A percentile compares a stretch with the other conserved stretches of the same genome.
Evolutionary conservation across 1,140 invertebrate species (phyloP).

Genomic region (Parapsyche elsis): DNA sequence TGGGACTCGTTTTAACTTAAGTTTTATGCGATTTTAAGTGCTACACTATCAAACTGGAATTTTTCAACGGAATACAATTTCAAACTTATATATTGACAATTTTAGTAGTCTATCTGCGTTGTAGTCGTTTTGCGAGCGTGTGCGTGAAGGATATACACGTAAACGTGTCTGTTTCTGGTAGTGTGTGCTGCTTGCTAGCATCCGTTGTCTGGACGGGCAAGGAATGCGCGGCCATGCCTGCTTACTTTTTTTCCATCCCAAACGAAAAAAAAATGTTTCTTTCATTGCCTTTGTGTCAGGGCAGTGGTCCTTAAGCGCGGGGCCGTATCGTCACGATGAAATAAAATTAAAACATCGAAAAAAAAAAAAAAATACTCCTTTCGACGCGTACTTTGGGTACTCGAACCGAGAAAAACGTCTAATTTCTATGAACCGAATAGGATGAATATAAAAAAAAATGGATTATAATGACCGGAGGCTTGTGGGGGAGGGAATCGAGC

Average conservation of each 20-base stretch:
- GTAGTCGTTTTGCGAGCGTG: too few relatives aligned
- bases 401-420: not conserved
- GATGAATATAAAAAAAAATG: conserved; percentile 16
- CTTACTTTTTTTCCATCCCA: conserved; percentile 36
- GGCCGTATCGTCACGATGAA: conserved; percentile 7
- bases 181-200: conserved; percentile 1
- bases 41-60: too few relatives aligned
- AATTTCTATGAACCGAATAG: too few relatives aligned
- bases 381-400: not conserved
- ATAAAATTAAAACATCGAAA: not conserved
- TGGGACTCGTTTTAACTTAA: not conserved
- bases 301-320: conserved; percentile 34
- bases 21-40: too few relatives aligned
- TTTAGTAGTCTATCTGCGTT: too few relatives aligned
- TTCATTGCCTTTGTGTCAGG: conserved; percentile 43
- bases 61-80: too few relatives aligned
- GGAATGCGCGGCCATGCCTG: conserved; percentile 43
- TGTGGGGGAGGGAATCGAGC: not conserved
- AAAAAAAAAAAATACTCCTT: not conserved
- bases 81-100: too few relatives aligned
- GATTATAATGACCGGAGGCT: not conserved
- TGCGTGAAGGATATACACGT: too few relatives aligned
- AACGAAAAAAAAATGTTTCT: conserved; percentile 39
- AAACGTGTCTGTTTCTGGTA: not conserved
- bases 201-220: conserved; percentile 39